Evolutionary conservation across 2,888 invertebrate genomes (phyloP), one percentile per base, ranked within the genome.

Genomic region (Thyatira batis): DNA sequence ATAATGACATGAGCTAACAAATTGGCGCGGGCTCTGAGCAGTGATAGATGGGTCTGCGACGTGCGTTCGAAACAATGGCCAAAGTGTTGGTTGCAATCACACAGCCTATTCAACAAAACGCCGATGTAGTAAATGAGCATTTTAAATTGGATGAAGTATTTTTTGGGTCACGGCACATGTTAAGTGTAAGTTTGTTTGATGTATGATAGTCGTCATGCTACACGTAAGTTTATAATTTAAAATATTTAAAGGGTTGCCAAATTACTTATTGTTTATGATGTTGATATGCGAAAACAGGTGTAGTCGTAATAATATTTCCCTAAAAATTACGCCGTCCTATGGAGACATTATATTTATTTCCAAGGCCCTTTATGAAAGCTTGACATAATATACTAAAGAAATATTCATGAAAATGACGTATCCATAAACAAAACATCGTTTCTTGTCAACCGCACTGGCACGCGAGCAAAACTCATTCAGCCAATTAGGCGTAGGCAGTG

Each of bases 61-160:
- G 83, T 82, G 84, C 75, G 76, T 70, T 78, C 76, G 75, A 84
- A 89, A 89, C 89, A 89, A 89, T 87, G 85, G 80, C 78, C 79
- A 81, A 82, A 87, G 85, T 84, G 87, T 83, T 85, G 80, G 82
- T 80, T 82, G 85, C 86, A 89, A 89, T 88, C 85, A 85, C 80
- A 83, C 71, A 74, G 82, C 76, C 84, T 87, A 88, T 88, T 87
- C 84, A 84, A 75, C 78, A 79, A 72, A 75, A 74, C 77, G 64
- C 61, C 62, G 71, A 85, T 71, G 65, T 72, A 78, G 69, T 72
- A 73, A 71, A 51, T 45, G 58, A 49, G 45, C 45, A 54, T 57
- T 58, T 46, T 49, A 52, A 43, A 49, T 43, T 28, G 44, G 30
- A 52, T 49, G 28, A 20, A 4, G 39, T 13, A 49, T 44, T 44